Percentiles rank a stretch among this genome's conserved stretches.
Conservation (phyloP, 1,140 invertebrate genomes). For the Drosophila ercepeae region DNA sequence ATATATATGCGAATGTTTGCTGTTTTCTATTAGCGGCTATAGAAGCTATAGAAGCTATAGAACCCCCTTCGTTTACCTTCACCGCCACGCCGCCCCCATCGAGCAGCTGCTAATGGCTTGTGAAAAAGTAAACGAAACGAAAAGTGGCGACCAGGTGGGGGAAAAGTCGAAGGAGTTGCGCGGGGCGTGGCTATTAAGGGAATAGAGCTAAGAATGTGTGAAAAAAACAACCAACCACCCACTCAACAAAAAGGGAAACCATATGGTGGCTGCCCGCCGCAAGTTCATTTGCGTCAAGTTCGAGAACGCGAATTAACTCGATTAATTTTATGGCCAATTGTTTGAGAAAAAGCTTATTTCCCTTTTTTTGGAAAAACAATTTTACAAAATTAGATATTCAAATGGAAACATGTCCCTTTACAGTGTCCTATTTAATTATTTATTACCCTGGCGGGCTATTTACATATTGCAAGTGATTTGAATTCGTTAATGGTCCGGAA, state of each 20-base stretch:
- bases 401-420: not conserved
- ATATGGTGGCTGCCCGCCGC: slow-evolving; percentile 38
- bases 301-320: slow-evolving; percentile 1
- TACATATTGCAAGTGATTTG: not conserved
- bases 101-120: slow-evolving; percentile 70
- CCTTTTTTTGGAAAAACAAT: too few species aligned
- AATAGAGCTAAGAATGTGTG: slow-evolving; percentile 40
- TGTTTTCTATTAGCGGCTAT: slow-evolving; percentile 55
- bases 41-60: slow-evolving; percentile 31
- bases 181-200: slow-evolving; percentile 7
- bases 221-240: slow-evolving; percentile 15
- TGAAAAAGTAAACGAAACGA: slow-evolving; percentile 42
- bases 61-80: slow-evolving; percentile 20
- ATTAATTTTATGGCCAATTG: slow-evolving; percentile 10
- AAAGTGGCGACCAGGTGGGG: slow-evolving; percentile 16
- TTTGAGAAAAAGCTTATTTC: not conserved
- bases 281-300: slow-evolving; percentile 25
- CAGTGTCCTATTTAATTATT: not conserved
- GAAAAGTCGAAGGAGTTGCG: slow-evolving; percentile 10
- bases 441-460: not conserved
- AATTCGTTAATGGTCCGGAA: not conserved
- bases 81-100: slow-evolving; percentile 1
- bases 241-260: slow-evolving; percentile 7
- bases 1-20: slow-evolving; percentile 28
- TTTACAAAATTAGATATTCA: not conserved